Conservation (phyloP, 2,113 vertebrate species). For the Dolichotis patagonum region DNA sequence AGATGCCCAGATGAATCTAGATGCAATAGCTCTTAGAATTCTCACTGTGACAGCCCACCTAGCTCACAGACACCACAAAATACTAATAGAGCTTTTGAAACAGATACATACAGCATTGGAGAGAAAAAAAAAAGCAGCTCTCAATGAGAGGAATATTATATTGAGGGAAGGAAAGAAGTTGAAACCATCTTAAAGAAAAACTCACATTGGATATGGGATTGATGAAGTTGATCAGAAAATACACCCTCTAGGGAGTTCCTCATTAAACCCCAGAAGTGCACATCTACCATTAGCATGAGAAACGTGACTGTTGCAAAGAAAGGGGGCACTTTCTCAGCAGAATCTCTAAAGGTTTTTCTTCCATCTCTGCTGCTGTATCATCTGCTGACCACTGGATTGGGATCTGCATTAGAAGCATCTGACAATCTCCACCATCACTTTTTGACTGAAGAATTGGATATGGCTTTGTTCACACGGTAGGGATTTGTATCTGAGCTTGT, state of each 20-base stretch:
- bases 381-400: slow-evolving; percentile 93
- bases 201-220: slow-evolving; percentile 97
- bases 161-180: slow-evolving; percentile 92
- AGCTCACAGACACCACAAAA: not conserved
- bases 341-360: not conserved
- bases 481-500: not conserved
- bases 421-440: slow-evolving; percentile 89
- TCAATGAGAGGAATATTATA: slow-evolving; percentile 95
- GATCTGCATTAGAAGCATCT: slow-evolving; percentile 95
- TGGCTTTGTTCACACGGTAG: fast-evolving
- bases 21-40: not conserved
- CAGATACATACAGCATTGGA: not conserved
- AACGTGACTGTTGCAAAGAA: not conserved
- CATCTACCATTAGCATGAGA: not conserved
- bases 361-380: slow-evolving; percentile 90
- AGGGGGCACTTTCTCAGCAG: not conserved
- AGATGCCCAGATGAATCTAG: not conserved
- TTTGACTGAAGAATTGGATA: slow-evolving; percentile 73
- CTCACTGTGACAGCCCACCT: not conserved
- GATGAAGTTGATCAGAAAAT: slow-evolving; percentile 96
- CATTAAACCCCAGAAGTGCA: not conserved
- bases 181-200: slow-evolving; percentile 93
- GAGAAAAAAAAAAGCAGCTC: not conserved
- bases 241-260: not conserved
- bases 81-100: not conserved